A percentile compares a stretch with the other conserved stretches of the same genome.
These are phyloP conservation scores for rabbit (Oryctolagus cuniculus) DNA, from an alignment of 2,113 vertebrate genomes.

Conservation along the genomic window mOryCun1.1 NC_091437.1:18926501-18927000, in stretches of 20 bases:
- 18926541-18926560: not conserved
- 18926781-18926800: not conserved
- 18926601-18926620: not conserved
- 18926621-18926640: not conserved
- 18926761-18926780: not conserved
- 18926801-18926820: not conserved
- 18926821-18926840: not conserved
- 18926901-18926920: not conserved
- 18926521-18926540: not conserved
- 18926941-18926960: not conserved
- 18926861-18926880: not conserved
- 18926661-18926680: not conserved
- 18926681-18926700: not conserved
- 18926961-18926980: not conserved
- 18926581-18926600: not conserved
- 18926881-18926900: not conserved
- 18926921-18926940: not conserved
- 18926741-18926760: not conserved
- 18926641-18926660: not conserved
- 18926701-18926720: not conserved
- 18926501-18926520: not conserved
- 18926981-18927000: not conserved
- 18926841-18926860: not conserved
- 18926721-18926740: not conserved
- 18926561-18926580: not conserved